Conservation (phyloP, 2,888 invertebrate species). For the Belgica antarctica region DNA sequence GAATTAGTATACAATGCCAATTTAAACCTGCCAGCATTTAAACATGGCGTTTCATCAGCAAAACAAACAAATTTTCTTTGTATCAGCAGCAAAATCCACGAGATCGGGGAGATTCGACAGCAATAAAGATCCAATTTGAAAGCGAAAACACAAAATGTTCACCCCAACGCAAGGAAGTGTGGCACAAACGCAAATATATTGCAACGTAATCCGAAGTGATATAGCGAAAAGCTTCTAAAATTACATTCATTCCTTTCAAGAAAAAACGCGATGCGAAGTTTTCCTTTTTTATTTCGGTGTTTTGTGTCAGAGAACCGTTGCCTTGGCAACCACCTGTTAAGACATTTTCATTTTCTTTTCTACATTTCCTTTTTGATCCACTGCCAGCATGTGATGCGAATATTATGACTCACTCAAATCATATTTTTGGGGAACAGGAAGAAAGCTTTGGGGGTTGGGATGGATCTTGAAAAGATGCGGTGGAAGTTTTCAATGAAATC, state of each 20-base stretch:
- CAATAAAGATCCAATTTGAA: neutral
- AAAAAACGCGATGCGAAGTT: neutral
- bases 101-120: neutral
- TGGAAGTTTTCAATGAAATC: neutral
- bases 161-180: neutral
- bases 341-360: conserved; percentile 34
- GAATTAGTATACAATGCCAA: too few relatives aligned
- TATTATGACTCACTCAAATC: conserved; percentile 21
- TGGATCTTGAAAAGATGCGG: neutral
- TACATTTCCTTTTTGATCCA: neutral
- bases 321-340: conserved; percentile 44
- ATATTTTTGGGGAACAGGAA: neutral
- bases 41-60: too few relatives aligned
- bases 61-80: too few relatives aligned
- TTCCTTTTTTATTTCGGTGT: neutral
- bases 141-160: neutral
- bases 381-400: neutral
- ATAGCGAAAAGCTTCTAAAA: neutral
- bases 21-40: too few relatives aligned
- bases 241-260: neutral
- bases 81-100: too few relatives aligned
- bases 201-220: neutral
- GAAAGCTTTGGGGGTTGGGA: neutral
- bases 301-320: neutral
- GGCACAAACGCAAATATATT: neutral